A percentile compares a stretch with the other conserved stretches of the same genome.
These are phyloP conservation scores for Drosophila siamana DNA, from an alignment of 2,888 invertebrate species.

Conservation along the genomic window DNA sequence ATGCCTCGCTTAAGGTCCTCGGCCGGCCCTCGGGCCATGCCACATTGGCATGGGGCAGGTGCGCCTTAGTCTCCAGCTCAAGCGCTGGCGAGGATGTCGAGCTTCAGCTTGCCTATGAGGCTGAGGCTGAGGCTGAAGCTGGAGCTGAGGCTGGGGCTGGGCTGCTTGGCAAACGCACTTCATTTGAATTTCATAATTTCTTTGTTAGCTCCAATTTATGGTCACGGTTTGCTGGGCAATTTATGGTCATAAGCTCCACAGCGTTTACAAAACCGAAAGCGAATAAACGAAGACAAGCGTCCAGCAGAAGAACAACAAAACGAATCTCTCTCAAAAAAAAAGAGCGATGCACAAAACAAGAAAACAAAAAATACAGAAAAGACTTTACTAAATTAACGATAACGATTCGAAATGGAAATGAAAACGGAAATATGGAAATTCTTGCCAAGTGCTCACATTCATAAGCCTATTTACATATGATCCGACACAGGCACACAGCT, in stretches of 20 bases:
- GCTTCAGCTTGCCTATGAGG: slow-evolving; percentile 1
- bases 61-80: slow-evolving; percentile 46
- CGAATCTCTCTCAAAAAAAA: slow-evolving; percentile 12
- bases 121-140: background rate
- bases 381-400: slow-evolving; percentile 76
- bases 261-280: slow-evolving; percentile 70
- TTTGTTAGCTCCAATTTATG: slow-evolving; percentile 81
- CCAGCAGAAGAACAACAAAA: slow-evolving; percentile 1
- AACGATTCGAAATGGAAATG: slow-evolving; percentile 74
- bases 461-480: slow-evolving; percentile 53
- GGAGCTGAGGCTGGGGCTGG: background rate
- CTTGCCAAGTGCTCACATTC: slow-evolving; percentile 43
- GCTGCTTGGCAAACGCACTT: slow-evolving; percentile 69
- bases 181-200: slow-evolving; percentile 82
- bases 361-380: slow-evolving; percentile 51
- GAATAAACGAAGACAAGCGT: slow-evolving; percentile 39
- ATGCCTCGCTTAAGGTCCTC: slow-evolving; percentile 54
- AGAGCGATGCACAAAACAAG: slow-evolving; percentile 14
- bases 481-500: background rate
- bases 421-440: slow-evolving; percentile 43
- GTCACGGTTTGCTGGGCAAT: slow-evolving; percentile 78
- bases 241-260: slow-evolving; percentile 77
- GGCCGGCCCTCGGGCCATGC: slow-evolving; percentile 31
- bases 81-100: slow-evolving; percentile 16
- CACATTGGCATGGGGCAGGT: slow-evolving; percentile 58